Conservation (phyloP, 2,888 invertebrate species). For the Malacosoma neustria region DNA sequence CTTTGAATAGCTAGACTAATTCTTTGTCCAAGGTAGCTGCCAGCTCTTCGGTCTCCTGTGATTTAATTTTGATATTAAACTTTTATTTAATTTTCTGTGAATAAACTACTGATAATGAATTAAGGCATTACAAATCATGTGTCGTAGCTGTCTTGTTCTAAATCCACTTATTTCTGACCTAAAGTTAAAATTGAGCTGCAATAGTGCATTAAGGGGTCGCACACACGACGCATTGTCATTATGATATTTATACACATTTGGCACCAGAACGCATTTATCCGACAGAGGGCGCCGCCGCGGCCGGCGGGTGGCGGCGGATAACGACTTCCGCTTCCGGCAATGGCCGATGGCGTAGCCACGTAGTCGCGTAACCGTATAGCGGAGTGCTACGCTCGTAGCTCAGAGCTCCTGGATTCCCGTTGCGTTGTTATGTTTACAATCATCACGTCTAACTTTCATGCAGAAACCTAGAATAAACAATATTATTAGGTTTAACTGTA, state of each 20-base stretch:
- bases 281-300: slow-evolving; percentile 14
- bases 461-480: background rate
- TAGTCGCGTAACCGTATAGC: slow-evolving; percentile 11
- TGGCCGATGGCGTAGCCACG: slow-evolving; percentile 24
- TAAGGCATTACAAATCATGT: no score
- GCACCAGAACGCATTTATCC: slow-evolving; percentile 1
- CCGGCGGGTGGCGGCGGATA: slow-evolving; percentile 29
- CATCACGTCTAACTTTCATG: background rate
- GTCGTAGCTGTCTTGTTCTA: no score
- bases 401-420: background rate
- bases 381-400: slow-evolving; percentile 13
- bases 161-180: no score
- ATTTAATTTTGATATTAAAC: no score
- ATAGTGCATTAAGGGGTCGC: background rate
- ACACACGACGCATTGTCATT: background rate
- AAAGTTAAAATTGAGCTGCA: no score
- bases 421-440: background rate
- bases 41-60: no score
- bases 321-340: slow-evolving; percentile 58
- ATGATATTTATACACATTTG: background rate
- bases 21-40: no score
- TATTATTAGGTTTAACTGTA: no score
- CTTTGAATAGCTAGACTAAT: no score
- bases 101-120: no score
- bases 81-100: no score